Conservation (phyloP, 1,140 invertebrate species). For the Euglossa dilemma region DNA sequence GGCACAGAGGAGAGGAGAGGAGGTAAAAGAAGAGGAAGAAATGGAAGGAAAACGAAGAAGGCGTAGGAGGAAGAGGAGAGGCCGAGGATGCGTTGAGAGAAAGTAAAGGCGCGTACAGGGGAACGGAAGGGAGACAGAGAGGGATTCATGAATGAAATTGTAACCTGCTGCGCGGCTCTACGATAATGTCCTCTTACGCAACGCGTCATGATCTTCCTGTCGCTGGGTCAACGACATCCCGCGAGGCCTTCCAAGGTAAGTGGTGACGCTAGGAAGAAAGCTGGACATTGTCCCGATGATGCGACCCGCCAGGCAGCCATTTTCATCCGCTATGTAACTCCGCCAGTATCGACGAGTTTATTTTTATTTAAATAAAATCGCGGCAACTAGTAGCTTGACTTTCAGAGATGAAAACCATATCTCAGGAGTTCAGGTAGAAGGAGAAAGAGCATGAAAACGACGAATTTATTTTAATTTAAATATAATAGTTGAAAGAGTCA, state of each 20-base stretch:
- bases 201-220: slow-evolving; percentile 68
- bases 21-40: neutral
- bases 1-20: neutral
- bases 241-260: slow-evolving; percentile 24
- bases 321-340: neutral
- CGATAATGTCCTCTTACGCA: slow-evolving; percentile 73
- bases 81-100: slow-evolving; percentile 55
- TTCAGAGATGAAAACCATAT: too few relatives aligned
- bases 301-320: neutral
- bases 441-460: too few relatives aligned
- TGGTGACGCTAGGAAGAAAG: slow-evolving; percentile 7
- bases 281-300: neutral
- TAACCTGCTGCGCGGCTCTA: slow-evolving; percentile 70
- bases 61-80: slow-evolving; percentile 25
- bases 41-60: slow-evolving; percentile 47
- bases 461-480: too few relatives aligned
- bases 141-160: slow-evolving; percentile 76
- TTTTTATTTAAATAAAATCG: too few relatives aligned
- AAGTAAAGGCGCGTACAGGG: slow-evolving; percentile 65
- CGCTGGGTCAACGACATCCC: slow-evolving; percentile 59
- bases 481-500: too few relatives aligned
- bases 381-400: too few relatives aligned
- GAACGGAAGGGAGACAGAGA: slow-evolving; percentile 63
- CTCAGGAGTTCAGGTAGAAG: too few relatives aligned
- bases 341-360: too few relatives aligned